Evolutionary conservation across 2,797 vertebrate species (phyloP).

Genomic region (Sebastolobus altivelis): DNA sequence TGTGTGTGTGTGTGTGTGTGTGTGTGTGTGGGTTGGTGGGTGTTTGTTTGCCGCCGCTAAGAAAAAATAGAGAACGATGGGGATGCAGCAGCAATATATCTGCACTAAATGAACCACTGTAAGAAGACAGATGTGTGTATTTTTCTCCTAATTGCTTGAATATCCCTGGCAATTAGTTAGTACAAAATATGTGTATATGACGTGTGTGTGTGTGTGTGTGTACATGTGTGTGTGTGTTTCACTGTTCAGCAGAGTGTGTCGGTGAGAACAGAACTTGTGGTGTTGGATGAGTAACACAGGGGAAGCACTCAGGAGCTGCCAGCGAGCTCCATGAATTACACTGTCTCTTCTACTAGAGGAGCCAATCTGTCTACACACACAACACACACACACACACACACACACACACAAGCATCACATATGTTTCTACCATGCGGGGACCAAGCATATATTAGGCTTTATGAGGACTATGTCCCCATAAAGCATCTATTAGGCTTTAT

Average conservation of each 20-base stretch:
- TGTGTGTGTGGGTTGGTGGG: not conserved
- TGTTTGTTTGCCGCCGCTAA: not conserved
- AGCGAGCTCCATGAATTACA: slow-evolving; percentile 70
- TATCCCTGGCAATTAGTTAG: slow-evolving; percentile 6
- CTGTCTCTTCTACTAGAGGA: slow-evolving; percentile 65
- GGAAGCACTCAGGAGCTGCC: slow-evolving; percentile 66
- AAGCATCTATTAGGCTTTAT: slow-evolving; percentile 28
- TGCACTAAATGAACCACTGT: slow-evolving; percentile 2
- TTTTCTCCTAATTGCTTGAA: slow-evolving; percentile 37
- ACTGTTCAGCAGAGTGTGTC: slow-evolving; percentile 40
- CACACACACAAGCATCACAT: slow-evolving; percentile 27
- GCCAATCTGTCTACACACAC: slow-evolving; percentile 68
- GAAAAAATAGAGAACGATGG: not conserved
- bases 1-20: slow-evolving; percentile 2
- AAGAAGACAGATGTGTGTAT: slow-evolving; percentile 32
- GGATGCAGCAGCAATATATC: slow-evolving; percentile 8
- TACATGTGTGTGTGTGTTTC: slow-evolving; percentile 35
- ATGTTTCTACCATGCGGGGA: slow-evolving; percentile 37
- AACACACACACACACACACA: slow-evolving; percentile 42
- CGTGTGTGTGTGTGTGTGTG: slow-evolving; percentile 33
- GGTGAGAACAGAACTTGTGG: slow-evolving; percentile 52
- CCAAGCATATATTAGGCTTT: slow-evolving; percentile 31
- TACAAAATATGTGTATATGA: not conserved
- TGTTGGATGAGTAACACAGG: slow-evolving; percentile 56
- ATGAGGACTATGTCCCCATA: slow-evolving; percentile 39